Percentiles rank a stretch among this genome's conserved stretches.
Evolutionary conservation across 2,888 invertebrate genomes (phyloP).

Genomic region (Frankliniella fusca): DNA sequence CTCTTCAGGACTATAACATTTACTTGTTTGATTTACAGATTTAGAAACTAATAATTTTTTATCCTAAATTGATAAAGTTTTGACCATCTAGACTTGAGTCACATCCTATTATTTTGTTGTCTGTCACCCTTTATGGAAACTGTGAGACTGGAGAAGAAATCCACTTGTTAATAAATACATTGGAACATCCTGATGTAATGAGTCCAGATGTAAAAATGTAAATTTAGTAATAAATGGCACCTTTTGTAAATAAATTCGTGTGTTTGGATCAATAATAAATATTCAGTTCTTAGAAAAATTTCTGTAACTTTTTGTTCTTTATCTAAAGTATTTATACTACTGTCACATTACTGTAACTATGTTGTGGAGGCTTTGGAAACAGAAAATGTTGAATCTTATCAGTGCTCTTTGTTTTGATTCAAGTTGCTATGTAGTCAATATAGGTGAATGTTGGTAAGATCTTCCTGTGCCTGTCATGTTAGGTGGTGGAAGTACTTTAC

Average conservation of each 20-base stretch:
- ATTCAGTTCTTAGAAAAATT: background rate
- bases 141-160: slow-evolving; percentile 24
- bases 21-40: background rate
- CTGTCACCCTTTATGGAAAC: background rate
- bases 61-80: slow-evolving; percentile 7
- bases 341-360: background rate
- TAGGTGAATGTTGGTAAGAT: background rate
- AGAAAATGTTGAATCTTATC: no score
- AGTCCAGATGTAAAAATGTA: slow-evolving; percentile 23
- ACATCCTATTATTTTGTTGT: background rate
- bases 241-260: slow-evolving; percentile 18
- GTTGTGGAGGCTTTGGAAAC: no score
- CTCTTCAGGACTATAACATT: background rate
- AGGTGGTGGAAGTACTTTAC: no score
- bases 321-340: background rate
- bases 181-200: slow-evolving; percentile 19
- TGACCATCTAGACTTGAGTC: slow-evolving; percentile 2
- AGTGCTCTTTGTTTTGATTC: no score
- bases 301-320: background rate
- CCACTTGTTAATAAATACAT: slow-evolving; percentile 3
- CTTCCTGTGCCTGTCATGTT: background rate
- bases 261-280: background rate
- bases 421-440: no score
- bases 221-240: slow-evolving; percentile 8
- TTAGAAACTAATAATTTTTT: background rate